These are phyloP conservation scores for Seira ritae DNA, from an alignment of 2,888 invertebrate species.

Conservation along the genomic window DNA sequence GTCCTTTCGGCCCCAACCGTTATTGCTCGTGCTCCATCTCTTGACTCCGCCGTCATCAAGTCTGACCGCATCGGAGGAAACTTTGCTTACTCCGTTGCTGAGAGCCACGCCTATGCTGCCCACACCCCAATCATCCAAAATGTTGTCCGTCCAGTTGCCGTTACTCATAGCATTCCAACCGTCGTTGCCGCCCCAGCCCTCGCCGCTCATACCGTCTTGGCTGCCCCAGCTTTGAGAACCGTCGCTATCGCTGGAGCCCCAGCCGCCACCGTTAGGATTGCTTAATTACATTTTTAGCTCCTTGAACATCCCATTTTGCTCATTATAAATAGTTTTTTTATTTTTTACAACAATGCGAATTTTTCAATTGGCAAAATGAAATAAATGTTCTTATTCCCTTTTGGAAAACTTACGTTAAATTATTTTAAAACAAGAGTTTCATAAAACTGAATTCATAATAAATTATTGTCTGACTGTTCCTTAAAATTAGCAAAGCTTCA, in stretches of 20 bases:
- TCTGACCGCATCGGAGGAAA: slow-evolving; percentile 78
- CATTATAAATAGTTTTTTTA: no score
- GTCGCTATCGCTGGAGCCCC: slow-evolving; percentile 28
- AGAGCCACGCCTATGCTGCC: slow-evolving; percentile 78
- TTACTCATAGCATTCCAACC: slow-evolving; percentile 75
- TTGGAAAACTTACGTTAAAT: no score
- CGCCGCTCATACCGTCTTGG: slow-evolving; percentile 5
- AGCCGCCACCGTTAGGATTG: slow-evolving; percentile 32
- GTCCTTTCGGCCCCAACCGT: slow-evolving; percentile 63
- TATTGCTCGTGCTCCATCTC: slow-evolving; percentile 76
- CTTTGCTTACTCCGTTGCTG: slow-evolving; percentile 79
- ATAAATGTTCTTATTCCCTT: no score
- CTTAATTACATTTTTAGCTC: slow-evolving; percentile 18
- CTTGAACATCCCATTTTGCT: no score
- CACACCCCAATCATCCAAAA: slow-evolving; percentile 76
- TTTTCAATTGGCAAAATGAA: no score
- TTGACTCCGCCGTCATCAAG: slow-evolving; percentile 78
- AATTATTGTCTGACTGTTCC: no score
- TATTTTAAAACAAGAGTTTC: no score
- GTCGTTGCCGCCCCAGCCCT: slow-evolving; percentile 32
- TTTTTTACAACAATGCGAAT: no score
- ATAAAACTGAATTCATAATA: no score
- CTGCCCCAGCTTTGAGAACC: background rate
- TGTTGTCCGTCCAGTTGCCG: slow-evolving; percentile 75
- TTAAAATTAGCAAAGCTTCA: no score